Percentiles rank a stretch among this genome's conserved stretches.
Evolutionary conservation across 2,888 invertebrate species (phyloP).

Genomic region (Oxytorus armatus): DNA sequence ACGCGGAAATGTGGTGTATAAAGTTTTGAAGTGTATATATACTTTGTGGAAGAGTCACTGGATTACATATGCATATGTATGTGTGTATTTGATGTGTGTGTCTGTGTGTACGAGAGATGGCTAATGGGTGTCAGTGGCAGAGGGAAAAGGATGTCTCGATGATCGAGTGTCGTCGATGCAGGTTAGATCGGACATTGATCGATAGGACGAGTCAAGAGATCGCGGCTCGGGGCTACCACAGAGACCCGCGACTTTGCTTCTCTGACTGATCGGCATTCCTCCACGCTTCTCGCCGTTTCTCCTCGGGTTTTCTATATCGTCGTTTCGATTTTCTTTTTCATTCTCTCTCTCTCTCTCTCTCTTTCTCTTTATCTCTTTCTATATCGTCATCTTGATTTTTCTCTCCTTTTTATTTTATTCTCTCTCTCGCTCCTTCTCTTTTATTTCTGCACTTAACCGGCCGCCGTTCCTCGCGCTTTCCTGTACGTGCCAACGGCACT

Average conservation of each 20-base stretch:
- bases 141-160: constrained; percentile 66
- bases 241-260: constrained; percentile 40
- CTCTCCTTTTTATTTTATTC: not conserved
- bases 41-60: constrained; percentile 6
- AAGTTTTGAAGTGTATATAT: constrained; percentile 24
- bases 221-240: constrained; percentile 33
- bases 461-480: not conserved
- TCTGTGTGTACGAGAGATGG: constrained; percentile 37
- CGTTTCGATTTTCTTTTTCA: constrained; percentile 16
- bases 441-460: not conserved
- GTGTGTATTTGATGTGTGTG: not conserved
- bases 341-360: constrained; percentile 7
- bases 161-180: constrained; percentile 74
- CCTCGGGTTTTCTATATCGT: constrained; percentile 43
- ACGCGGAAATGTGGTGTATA: constrained; percentile 45
- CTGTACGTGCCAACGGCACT: constrained; percentile 4
- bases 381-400: not conserved
- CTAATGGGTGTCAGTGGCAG: constrained; percentile 52
- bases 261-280: constrained; percentile 70
- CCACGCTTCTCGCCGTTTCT: constrained; percentile 28
- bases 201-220: constrained; percentile 71
- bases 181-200: constrained; percentile 73
- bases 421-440: not conserved
- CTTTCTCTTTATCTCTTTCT: not conserved
- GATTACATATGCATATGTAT: not conserved